Percentiles rank a stretch among this genome's conserved stretches.
These are phyloP conservation scores for Xylota sylvarum DNA, from an alignment of 2,888 invertebrate species.

Conservation along the genomic window DNA sequence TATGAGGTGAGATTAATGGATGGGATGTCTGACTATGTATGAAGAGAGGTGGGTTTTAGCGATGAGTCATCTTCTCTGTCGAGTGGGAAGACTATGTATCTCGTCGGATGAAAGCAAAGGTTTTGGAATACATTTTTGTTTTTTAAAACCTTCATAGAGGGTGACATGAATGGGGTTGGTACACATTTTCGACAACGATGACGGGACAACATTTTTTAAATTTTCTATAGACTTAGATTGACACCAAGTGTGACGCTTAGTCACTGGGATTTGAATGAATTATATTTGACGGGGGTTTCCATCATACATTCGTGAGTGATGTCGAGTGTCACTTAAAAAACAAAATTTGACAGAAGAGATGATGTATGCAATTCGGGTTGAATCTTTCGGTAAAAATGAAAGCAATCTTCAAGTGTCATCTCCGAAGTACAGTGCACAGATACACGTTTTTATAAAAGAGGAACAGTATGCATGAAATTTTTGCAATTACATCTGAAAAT, in stretches of 20 bases:
- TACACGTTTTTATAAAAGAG: too few relatives aligned
- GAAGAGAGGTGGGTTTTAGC: conserved; percentile 13
- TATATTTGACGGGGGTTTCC: conserved; percentile 37
- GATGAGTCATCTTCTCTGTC: conserved; percentile 63
- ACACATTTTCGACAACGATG: conserved; percentile 60
- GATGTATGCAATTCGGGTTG: too few relatives aligned
- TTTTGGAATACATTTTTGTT: not conserved
- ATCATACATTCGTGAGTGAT: not conserved
- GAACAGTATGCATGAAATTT: too few relatives aligned
- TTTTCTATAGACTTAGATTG: conserved; percentile 27
- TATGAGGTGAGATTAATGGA: conserved; percentile 75
- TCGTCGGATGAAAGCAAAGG: conserved; percentile 27
- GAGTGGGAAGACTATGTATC: conserved; percentile 28
- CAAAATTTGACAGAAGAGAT: not conserved
- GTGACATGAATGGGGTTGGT: conserved; percentile 22
- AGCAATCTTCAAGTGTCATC: too few relatives aligned
- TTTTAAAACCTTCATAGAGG: not conserved
- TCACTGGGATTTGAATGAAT: conserved; percentile 62
- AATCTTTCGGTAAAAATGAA: too few relatives aligned
- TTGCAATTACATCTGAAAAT: too few relatives aligned
- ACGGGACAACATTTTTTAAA: conserved; percentile 33
- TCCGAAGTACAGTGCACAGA: too few relatives aligned
- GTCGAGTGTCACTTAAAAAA: not conserved
- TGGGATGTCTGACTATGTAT: conserved; percentile 22
- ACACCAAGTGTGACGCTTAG: conserved; percentile 46